phyloP scores from a whole-genome alignment of 2,797 vertebrate species.

The Sebastes goodei region DNA sequence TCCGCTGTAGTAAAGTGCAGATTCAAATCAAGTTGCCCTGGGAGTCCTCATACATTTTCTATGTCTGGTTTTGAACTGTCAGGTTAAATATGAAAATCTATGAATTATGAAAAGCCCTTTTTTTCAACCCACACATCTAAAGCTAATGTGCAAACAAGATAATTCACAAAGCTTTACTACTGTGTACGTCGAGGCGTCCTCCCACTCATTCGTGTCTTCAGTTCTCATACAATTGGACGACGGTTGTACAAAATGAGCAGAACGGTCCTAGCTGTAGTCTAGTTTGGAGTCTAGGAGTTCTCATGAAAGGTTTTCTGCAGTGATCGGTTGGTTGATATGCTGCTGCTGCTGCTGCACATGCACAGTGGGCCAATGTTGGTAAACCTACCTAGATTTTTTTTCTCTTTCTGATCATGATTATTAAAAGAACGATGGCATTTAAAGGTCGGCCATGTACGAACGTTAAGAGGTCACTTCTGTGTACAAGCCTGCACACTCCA shows the following conservation, averaged over 20 bases:
- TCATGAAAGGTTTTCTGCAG: slow-evolving; percentile 47
- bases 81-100: slow-evolving; percentile 73
- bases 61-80: slow-evolving; percentile 80
- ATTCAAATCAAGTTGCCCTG: slow-evolving; percentile 90
- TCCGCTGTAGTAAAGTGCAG: slow-evolving; percentile 95
- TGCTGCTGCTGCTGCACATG: slow-evolving; percentile 53
- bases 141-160: slow-evolving; percentile 85
- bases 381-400: slow-evolving; percentile 21
- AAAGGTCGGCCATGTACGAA: slow-evolving; percentile 50
- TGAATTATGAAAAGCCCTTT: slow-evolving; percentile 92
- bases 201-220: slow-evolving; percentile 14
- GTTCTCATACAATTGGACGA: slow-evolving; percentile 42
- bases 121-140: slow-evolving; percentile 83
- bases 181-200: slow-evolving; percentile 35
- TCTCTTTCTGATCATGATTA: slow-evolving; percentile 37
- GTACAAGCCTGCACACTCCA: slow-evolving; percentile 52
- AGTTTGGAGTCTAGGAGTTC: slow-evolving; percentile 41
- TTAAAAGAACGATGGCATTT: slow-evolving; percentile 37
- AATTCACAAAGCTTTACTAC: slow-evolving; percentile 68
- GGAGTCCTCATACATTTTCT: slow-evolving; percentile 82
- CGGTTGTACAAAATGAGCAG: slow-evolving; percentile 33
- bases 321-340: slow-evolving; percentile 50
- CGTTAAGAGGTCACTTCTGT: slow-evolving; percentile 68
- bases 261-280: slow-evolving; percentile 15
- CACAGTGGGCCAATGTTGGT: slow-evolving; percentile 54